Evolutionary conservation across 2,797 vertebrate genomes (phyloP), one percentile per base, ranked within the genome.

Genomic region (Microctenopoma steveboyesi): DNA sequence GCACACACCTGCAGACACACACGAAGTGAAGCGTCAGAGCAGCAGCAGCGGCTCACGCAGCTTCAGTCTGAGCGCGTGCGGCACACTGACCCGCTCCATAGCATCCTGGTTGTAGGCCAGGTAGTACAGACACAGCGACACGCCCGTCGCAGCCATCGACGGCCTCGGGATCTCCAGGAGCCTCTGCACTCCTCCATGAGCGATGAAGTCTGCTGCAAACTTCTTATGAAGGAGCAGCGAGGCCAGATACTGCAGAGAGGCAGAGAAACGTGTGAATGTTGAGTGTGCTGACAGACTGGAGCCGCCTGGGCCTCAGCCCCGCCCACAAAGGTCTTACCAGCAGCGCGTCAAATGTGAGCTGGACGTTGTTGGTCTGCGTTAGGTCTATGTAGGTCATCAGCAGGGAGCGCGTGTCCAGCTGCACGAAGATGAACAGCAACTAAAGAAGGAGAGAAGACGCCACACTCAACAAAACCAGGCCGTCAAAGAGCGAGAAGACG

Each of bases 41-140:
- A 33, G 30, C 30, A 33, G 28, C 28, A 30, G 28, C 28, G 5
- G 28, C 28, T 30, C 3, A 30, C 28, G 5, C 28, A 30, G 30
- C 30, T 33, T 33, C 30, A 33, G 30, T 14, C 25, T n/a, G 48
- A 0, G 40, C 18, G 35, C 22, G 7, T 33, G 13, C 46, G 7
- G 1, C 46, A 7, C 15, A 1, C 91, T 86, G 89, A 98, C 97
- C 93, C 97, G 89, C 91, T 99, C 97, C 96, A 99, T 97, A 9
- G 97, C 96, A 63, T 99, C 97, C 79, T 98, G 97, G 78, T 98
- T 99, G 85, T 98, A 99, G 0, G 97, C 98, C 76, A 99, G 90
- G 70, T 98, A 98, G 89, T 99, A 98, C 15, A 99, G 91, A 57
- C 97, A 99, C 85, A 98, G 95, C 2, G 97, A 98, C 1, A 99